Percentiles rank a stretch among this genome's conserved stretches.
Conservation (phyloP, 1,140 invertebrate genomes). For the Scaptomyza pallida region DNA sequence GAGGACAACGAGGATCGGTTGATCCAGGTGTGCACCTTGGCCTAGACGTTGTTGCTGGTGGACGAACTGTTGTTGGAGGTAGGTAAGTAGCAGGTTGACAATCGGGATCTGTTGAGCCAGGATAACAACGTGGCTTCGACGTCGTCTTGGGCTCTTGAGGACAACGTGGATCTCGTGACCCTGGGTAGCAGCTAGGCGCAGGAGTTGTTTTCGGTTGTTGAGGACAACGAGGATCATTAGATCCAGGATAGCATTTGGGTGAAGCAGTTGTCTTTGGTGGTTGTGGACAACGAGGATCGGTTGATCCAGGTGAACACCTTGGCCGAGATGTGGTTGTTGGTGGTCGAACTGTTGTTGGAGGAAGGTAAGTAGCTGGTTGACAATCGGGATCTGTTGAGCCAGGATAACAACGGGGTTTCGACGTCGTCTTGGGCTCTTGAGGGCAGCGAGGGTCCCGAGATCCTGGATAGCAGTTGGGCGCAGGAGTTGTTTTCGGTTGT, state of each 20-base stretch:
- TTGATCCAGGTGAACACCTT: slow-evolving; percentile 32
- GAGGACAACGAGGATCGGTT: background rate
- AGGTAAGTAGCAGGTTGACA: slow-evolving; percentile 28
- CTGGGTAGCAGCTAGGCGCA: slow-evolving; percentile 68
- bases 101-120: slow-evolving; percentile 15
- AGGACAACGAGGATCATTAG: slow-evolving; percentile 62
- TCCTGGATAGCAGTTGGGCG: slow-evolving; percentile 73
- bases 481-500: slow-evolving; percentile 61
- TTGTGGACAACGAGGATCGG: slow-evolving; percentile 18
- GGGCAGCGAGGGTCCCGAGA: slow-evolving; percentile 67
- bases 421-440: slow-evolving; percentile 46
- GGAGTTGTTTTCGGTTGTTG: slow-evolving; percentile 68
- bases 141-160: slow-evolving; percentile 47
- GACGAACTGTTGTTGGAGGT: slow-evolving; percentile 4
- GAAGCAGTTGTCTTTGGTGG: background rate
- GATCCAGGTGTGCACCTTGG: background rate
- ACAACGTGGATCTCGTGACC: slow-evolving; percentile 73
- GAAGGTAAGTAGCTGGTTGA: background rate
- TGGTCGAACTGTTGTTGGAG: background rate
- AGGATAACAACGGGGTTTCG: slow-evolving; percentile 1
- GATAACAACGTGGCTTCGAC: background rate
- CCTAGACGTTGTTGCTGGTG: background rate
- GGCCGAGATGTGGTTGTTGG: slow-evolving; percentile 40
- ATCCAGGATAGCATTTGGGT: background rate
- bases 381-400: slow-evolving; percentile 40